These are phyloP conservation scores for Carassius carassius DNA, from an alignment of 2,113 vertebrate species.

Conservation along the genomic window DNA sequence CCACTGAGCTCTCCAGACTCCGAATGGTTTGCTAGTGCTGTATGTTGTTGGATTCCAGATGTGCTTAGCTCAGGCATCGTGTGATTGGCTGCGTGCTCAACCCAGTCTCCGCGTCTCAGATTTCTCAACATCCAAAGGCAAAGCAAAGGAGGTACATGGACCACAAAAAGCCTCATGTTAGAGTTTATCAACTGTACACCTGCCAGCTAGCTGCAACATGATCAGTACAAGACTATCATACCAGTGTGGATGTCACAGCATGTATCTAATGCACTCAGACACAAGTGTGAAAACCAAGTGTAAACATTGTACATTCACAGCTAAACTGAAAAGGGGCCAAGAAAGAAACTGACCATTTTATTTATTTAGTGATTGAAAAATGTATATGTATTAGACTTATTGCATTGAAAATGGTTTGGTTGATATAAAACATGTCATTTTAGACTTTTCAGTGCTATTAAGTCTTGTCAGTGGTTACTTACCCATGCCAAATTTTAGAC, in stretches of 20 bases:
- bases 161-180: constrained; percentile 34
- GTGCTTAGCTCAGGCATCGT: constrained; percentile 57
- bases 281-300: neutral
- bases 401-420: neutral
- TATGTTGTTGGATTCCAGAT: constrained; percentile 65
- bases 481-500: too few species aligned
- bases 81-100: constrained; percentile 54
- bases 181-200: constrained; percentile 39
- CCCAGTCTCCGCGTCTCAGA: constrained; percentile 56
- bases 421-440: too few species aligned
- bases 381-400: neutral
- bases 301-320: neutral
- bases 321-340: neutral
- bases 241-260: constrained; percentile 42
- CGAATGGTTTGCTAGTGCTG: constrained; percentile 50
- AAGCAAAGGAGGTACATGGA: constrained; percentile 26
- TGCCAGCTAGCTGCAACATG: constrained; percentile 37
- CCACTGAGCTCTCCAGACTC: constrained; percentile 55
- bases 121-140: constrained; percentile 60
- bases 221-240: constrained; percentile 43
- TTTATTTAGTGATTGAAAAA: neutral
- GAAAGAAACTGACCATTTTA: neutral
- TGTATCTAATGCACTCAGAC: constrained; percentile 33
- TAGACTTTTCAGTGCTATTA: too few species aligned
- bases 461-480: too few species aligned